Conservation (phyloP, 2,888 invertebrate genomes). For the Acanthopleura granulata region DNA sequence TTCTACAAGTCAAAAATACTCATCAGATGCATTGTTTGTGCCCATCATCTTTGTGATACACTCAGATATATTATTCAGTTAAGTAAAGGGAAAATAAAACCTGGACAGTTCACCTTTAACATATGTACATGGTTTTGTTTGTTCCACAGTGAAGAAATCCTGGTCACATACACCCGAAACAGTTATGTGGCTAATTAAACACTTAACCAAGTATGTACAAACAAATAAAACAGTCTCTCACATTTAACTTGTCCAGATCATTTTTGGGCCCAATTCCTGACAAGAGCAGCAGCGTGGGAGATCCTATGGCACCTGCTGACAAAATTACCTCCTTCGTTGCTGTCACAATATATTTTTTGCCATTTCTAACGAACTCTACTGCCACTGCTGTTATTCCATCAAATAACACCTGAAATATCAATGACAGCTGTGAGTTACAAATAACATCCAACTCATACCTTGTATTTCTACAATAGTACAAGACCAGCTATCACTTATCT, state of each 20-base stretch:
- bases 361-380: constrained; percentile 53
- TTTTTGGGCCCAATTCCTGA: constrained; percentile 67
- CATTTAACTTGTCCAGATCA: constrained; percentile 61
- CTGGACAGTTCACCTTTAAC: no score
- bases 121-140: no score
- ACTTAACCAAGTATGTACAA: background rate
- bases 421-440: no score
- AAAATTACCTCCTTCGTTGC: constrained; percentile 60
- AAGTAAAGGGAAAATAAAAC: no score
- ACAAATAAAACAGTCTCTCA: constrained; percentile 60
- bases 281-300: constrained; percentile 66
- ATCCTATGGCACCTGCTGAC: constrained; percentile 67
- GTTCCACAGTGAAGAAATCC: no score
- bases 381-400: constrained; percentile 53
- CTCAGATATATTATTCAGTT: no score
- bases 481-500: no score
- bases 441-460: no score
- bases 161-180: background rate
- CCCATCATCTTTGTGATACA: no score
- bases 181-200: background rate
- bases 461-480: no score
- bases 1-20: no score
- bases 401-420: constrained; percentile 45
- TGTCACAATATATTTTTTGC: constrained; percentile 45
- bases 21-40: no score